Conservation (phyloP, 2,797 vertebrate genomes). For the Pterois miles region DNA sequence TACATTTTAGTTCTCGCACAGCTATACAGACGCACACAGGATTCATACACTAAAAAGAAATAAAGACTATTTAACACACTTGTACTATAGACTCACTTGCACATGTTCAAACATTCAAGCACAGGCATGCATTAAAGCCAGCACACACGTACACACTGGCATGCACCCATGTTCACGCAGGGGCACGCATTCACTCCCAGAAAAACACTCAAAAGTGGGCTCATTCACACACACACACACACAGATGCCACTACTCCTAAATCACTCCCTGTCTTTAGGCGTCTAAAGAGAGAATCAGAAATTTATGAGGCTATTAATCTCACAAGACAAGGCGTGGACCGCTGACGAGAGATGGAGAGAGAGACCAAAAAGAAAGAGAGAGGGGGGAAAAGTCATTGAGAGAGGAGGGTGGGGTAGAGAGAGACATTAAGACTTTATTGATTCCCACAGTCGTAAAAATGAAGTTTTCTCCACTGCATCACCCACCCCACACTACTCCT, state of each 20-base stretch:
- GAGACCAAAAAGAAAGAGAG: neutral
- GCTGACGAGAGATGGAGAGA: constrained; percentile 15
- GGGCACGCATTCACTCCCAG: neutral
- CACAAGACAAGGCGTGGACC: constrained; percentile 38
- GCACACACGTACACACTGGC: neutral
- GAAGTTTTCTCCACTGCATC: neutral
- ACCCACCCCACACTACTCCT: neutral
- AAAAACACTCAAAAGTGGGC: neutral
- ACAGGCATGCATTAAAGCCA: neutral
- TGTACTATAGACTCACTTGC: neutral
- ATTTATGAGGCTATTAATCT: constrained; percentile 69
- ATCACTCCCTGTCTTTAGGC: constrained; percentile 47
- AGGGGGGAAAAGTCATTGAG: neutral
- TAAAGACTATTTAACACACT: neutral
- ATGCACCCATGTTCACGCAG: constrained; percentile 16
- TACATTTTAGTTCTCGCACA: neutral
- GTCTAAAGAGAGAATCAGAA: constrained; percentile 51
- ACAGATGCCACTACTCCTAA: constrained; percentile 26
- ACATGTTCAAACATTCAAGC: constrained; percentile 16
- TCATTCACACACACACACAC: neutral
- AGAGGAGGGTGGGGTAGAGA: constrained; percentile 1
- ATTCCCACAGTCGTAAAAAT: neutral
- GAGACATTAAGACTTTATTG: neutral
- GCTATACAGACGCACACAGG: neutral
- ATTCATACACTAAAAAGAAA: neutral